Evolutionary conservation across 1,140 invertebrate species (phyloP), one percentile per base, ranked within the genome.

Genomic region (Cydia splendana): DNA sequence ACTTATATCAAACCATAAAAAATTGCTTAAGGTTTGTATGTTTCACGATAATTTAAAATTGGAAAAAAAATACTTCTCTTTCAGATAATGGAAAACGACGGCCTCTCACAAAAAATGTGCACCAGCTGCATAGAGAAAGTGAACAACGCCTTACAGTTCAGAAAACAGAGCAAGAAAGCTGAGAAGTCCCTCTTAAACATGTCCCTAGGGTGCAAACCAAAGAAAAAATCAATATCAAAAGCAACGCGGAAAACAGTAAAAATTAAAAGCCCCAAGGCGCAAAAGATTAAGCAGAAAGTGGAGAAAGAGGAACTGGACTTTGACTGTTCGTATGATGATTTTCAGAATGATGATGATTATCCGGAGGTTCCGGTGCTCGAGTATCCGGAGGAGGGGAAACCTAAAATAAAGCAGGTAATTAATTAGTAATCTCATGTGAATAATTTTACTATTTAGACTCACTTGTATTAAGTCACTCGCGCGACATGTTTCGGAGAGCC

Each of bases 101-200:
- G 82, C 1, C 69, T 84, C 0, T 79, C 82, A 12, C 82, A 91
- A 78, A 87, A 87, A 69, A 91, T 91, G 15, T 91, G 89, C 34
- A 75, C 71, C 0, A 76, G 75, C 34, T 91, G 89, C 65, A 76
- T 82, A 6, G 80, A 85, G 30, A 77, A 74, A 0, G 78, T 90
- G 51, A 80, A 87, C 24, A 34, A 45, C 0, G 84, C 84, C 0
- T 38, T 91, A 48, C 82, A 86, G 34, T 91, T 91, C 71, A 81
- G 89, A 62, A 73, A 80, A 28, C 84, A 75, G 28, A 87, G 90
- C 71, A 81, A 79, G 15, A 89, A 85, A 71, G 78, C 88, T 0
- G 78, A 90, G 9, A 89, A 88, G 65, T 73, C 80, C 0, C 77
- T 91, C 0, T 76, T 87, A 5, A 78, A 77, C 5, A 83, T 83